Base-by-base conservation (phyloP, 1,140 invertebrate species). In the Gryon sp. region DNA sequence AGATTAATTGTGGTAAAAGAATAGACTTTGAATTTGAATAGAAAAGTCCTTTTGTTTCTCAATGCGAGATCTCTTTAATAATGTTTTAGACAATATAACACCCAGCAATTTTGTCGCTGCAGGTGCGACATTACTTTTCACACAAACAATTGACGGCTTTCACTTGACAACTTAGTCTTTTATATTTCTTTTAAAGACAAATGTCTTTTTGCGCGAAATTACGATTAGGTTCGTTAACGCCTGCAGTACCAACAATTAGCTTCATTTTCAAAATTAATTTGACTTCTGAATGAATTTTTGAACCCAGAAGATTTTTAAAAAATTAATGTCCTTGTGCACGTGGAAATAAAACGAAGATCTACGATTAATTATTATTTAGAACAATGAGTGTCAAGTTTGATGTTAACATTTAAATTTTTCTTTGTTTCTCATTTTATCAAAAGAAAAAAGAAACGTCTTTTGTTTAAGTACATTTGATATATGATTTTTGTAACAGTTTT, bases 161-260 rank as follows among this genome's bases (percentile, higher is more conserved):
- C 34, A 43, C 34, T 45, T 70, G 55, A 53, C 66, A 53, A 14
- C 55, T 52, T 50, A 41, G 28, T 60, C 30, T 57, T 24, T 40
- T 8, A 1, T 12, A 6, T 9, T 4, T 20, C 4, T 28, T 16
- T 8, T 32, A 24, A 70, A 53, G 32, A 6, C 14, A 36, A 55
- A 24, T 46, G 26, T 53, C 55, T 38, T 12, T 57, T 32, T 26
- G 16, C 65, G 52, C 50, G 2, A 65, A 73, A 65, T 73, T 26
- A 43, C 52, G 65, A 63, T 73, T 73, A 57, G 48, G 5, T 26
- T 30, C 59, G 59, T 73, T 41, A 65, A 65, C 69, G 41, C 59
- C 43, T 22, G 34, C n/a, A 34, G 45, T 24, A 11, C 19, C 41
- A 73, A 73, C 69, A 63, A 50, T 50, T 63, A 18, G 57, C 15